Percentiles rank a stretch among this genome's conserved stretches.
Conservation (phyloP, 2,113 vertebrate species). For the Herpetotheres cachinnans region DNA sequence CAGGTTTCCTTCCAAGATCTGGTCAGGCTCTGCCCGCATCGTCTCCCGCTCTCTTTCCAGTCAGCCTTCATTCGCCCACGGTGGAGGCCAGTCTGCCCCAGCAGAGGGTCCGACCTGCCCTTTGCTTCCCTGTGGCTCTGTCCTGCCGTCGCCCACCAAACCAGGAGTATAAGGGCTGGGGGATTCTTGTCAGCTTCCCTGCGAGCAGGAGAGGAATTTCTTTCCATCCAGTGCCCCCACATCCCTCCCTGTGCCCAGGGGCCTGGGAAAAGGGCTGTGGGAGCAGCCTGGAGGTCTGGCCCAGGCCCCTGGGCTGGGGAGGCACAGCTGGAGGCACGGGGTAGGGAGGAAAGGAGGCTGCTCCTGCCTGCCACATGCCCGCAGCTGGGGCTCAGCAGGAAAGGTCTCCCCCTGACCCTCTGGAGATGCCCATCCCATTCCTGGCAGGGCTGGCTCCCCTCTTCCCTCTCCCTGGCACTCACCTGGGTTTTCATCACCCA, state of each 20-base stretch:
- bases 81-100: fast-evolving
- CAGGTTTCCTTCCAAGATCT: conserved; percentile 34
- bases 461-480: background rate
- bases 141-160: fast-evolving
- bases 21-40: background rate
- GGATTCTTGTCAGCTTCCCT: background rate
- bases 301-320: background rate
- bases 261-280: background rate
- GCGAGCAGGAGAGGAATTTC: background rate
- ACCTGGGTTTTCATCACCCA: background rate
- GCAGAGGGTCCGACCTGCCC: background rate
- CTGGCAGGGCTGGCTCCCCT: background rate
- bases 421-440: fast-evolving
- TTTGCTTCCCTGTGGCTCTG: background rate
- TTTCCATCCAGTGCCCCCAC: background rate
- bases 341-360: background rate
- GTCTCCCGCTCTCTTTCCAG: background rate
- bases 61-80: background rate
- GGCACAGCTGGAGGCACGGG: background rate
- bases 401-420: background rate
- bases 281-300: background rate
- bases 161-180: fast-evolving
- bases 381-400: background rate
- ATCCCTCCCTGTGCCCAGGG: background rate
- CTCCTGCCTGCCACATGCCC: fast-evolving